These are phyloP conservation scores for Sebastes variabilis DNA, from an alignment of 2,797 vertebrate genomes.

Conservation along the genomic window DNA sequence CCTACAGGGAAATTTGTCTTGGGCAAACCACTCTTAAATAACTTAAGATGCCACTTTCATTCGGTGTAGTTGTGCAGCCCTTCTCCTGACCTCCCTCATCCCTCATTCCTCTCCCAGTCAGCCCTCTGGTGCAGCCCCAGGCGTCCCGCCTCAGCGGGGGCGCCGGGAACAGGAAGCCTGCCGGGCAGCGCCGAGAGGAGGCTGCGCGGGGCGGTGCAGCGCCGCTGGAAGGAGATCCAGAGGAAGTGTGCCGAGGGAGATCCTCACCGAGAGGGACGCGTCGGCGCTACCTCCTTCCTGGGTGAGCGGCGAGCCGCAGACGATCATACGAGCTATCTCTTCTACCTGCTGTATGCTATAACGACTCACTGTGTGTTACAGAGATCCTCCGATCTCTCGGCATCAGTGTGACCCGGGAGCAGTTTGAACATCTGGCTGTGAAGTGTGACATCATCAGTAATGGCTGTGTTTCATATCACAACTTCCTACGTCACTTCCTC, in stretches of 20 bases:
- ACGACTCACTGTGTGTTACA: conserved; percentile 32
- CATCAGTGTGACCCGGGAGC: conserved; percentile 64
- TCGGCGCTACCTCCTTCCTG: conserved; percentile 65
- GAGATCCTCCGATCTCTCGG: conserved; percentile 68
- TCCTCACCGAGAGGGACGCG: conserved; percentile 53
- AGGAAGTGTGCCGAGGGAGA: conserved; percentile 77
- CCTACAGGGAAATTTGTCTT: too few relatives aligned
- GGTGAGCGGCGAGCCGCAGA: conserved; percentile 47
- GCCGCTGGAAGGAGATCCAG: conserved; percentile 80
- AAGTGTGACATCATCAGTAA: conserved; percentile 75
- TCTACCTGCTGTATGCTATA: not conserved
- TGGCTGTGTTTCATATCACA: conserved; percentile 72
- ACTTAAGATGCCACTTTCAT: not conserved
- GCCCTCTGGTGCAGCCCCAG: conserved; percentile 26
- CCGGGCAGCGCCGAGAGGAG: conserved; percentile 72
- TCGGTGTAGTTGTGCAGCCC: not conserved
- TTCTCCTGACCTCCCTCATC: not conserved
- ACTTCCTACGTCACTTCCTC: conserved; percentile 80
- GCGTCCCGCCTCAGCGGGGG: conserved; percentile 31
- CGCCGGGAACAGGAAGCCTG: conserved; percentile 8
- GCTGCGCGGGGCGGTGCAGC: conserved; percentile 65
- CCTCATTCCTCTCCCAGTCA: conserved; percentile 11
- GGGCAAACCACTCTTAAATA: not conserved
- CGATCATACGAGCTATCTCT: not conserved
- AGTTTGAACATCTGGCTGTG: conserved; percentile 71